Base-by-base conservation (phyloP, 2,113 vertebrate genomes). In the Marcusenius ussheri region DNA sequence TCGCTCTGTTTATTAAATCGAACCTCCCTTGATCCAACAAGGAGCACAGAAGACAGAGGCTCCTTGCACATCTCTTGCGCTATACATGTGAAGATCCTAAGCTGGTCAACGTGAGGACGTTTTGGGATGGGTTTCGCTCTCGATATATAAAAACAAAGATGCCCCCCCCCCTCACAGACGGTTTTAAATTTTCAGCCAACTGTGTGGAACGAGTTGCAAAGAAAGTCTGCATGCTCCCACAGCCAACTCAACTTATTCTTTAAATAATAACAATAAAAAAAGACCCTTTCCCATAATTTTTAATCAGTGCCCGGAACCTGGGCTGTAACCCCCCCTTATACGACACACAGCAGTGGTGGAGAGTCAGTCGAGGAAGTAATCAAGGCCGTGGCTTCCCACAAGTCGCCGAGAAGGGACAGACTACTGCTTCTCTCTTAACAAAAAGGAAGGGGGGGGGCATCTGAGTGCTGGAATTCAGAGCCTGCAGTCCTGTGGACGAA, bases 1-100 rank as follows among this genome's bases (percentile, higher is more conserved):
- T 66, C 21, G 24, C 8, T 10, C 83, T 13, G 42, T 88, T 90
- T 90, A 90, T 90, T 90, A 35, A 84, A 88, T 83, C 70, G 70
- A 90, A 62, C 58, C 13, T 39, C n/a, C n/a, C 47, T 83, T 31
- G 19, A 35, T 87, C n/a, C 85, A 87, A 56, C 15, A 27, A 42
- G 42, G 5, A 84, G n/a, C 83, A 84, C 45, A 47, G 83, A 13
- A 84, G 11, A 89, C n/a, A 45, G 39, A 56, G 10, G 3, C 17
- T 53, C 10, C 47, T 50, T 56, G 88, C 27, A 35, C 46, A 45
- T 10, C 39, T 83, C n/a, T 49, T 6, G 13, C 3, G 5, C 8
- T 83, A n/a, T 4, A 83, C 74, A 50, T 9, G 31, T 5, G 6
- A 70, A 17, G 46, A 83, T 19, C 13, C 13, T 51, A 58, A 51